Evolutionary conservation across 2,113 vertebrate genomes (phyloP), one percentile per base, ranked within the genome.

Genomic region (Corythornis madagascariensis): DNA sequence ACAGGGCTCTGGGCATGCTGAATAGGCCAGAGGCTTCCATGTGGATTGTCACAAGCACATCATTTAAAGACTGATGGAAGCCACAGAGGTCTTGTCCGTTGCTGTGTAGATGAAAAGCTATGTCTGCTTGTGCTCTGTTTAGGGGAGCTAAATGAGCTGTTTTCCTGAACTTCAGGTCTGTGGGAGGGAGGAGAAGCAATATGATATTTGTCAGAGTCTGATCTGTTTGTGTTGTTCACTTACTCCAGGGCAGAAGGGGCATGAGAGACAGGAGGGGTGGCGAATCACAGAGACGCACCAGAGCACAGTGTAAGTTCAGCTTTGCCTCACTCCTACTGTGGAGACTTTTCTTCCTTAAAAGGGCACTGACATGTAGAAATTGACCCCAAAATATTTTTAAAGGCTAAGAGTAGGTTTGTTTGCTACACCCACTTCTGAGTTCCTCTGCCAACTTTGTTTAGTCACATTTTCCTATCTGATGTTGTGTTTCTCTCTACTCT

Each of bases 181-280:
- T 33, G 48, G 71, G 74, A 84, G 60, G 89, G 45, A 88, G n/a
- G 31, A 76, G 52, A 80, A 90, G 76, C 70, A 80, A 52, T 79
- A 19, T 38, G 67, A 80, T 84, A 48, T 66, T 86, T 93, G 43
- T 81, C 70, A 56, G 82, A 87, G 31, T 86, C 74, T 94, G 59
- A 92, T 93, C 40, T 93, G 81, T 95, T 95, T 96, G 86, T 96
- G 71, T 88, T 89, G 73, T 74, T 90, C 87, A 83, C 94, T 93
- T 96, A 72, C 96, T 94, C 82, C 94, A 98, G 98, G 97, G 97
- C 89, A 97, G 97, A 96, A 97, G 97, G 60, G 96, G 97, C 86
- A 97, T 97, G 92, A 97, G 97, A 84, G 97, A 98, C 95, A 98
- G 98, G 87, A 96, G 97, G 63, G 96, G 97, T 25, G 61, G 93